Base-by-base conservation (phyloP, 2,797 vertebrate genomes). In the Sphenodon punctatus region DNA sequence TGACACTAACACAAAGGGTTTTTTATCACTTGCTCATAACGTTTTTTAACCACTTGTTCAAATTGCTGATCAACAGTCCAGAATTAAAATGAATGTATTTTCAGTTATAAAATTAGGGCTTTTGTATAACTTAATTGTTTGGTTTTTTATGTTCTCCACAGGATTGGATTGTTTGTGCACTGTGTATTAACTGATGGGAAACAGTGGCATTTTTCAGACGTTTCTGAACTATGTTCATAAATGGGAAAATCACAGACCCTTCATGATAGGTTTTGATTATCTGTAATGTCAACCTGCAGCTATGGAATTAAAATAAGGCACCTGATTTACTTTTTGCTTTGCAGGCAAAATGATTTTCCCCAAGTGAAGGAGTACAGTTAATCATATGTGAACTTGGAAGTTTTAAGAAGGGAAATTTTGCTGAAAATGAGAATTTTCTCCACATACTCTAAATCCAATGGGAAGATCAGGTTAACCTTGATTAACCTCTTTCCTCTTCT, bases 91-190 rank as follows among this genome's bases (percentile, higher is more conserved):
- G 69, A 85, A 80, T 84, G 82, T 90, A 71, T 82, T 85, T 90
- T 91, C 55, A 87, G 92, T 65, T 60, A 80, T 61, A 75, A 59
- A 85, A 77, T 68, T 64, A 8, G 90, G 93, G 89, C 80, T 75
- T 87, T 93, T 87, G 71, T 67, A 84, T 79, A 87, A 80, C 67
- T 75, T 82, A 56, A 49, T 58, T 80, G 91, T 87, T 63, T 84
- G 64, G 85, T 86, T 82, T 14, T 32, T 13, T 74, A 75, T 85
- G 85, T 92, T 75, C 15, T 81, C 78, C n/a, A 30, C 93, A 94
- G 94, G 92, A n/a, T 84, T 89, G 93, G 93, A 90, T 87, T 81
- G 49, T 93, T 94, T 92, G 45, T 90, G 82, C 76, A 34, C 51
- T 92, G 84, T 83, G 75, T 86, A 90, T 90, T 79, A 84, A 68